Base-by-base conservation (phyloP, 2,888 invertebrate genomes). In the Ditylenchus weischeri region DNA sequence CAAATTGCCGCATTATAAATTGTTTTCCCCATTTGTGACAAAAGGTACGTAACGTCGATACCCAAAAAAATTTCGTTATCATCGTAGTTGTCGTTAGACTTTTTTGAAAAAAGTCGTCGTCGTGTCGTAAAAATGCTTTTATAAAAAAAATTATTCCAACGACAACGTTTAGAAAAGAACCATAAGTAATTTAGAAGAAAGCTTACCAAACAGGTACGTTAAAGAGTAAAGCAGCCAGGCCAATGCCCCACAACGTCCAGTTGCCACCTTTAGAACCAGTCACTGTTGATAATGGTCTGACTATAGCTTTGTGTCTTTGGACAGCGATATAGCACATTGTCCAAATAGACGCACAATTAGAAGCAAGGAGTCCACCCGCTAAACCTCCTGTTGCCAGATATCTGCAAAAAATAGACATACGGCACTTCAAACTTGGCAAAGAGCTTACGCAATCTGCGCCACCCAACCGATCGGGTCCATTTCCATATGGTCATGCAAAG, bases 321-420 rank as follows among this genome's bases (percentile, higher is more conserved):
- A 81, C 74, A 4, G 79, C 76, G 51, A 81, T 81, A 65, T 78
- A 81, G 64, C 78, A 77, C 61, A 81, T 81, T 11, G 81, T 81
- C 81, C 81, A 81, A 48, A 81, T 81, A 13, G 79, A 78, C 8
- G 81, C 81, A 62, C 78, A 79, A 67, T 81, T 81, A 29, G 78
- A 75, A 2, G 81, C 72, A n/a, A 80, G 62, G 13, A 71, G 60
- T 18, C 73, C 73, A 3, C 73, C 73, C 4, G 79, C 78, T 6
- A 80, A 68, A 11, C 77, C 70, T 13, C 80, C 80, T 0, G 80
- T 80, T 10, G 80, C 75, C 15, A 80, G 48, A 64, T 81, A 80
- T 19, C 50, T 50, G 50, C 18, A 50, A 50, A 50, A 6, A 21
- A 50, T 50, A 2, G 3, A 19, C 50, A 50, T 50, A n/a, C n/a